Percentiles rank a stretch among this genome's conserved stretches.
Evolutionary conservation across 2,797 vertebrate genomes (phyloP).

Genomic region (Pangasius sanitwongsei): DNA sequence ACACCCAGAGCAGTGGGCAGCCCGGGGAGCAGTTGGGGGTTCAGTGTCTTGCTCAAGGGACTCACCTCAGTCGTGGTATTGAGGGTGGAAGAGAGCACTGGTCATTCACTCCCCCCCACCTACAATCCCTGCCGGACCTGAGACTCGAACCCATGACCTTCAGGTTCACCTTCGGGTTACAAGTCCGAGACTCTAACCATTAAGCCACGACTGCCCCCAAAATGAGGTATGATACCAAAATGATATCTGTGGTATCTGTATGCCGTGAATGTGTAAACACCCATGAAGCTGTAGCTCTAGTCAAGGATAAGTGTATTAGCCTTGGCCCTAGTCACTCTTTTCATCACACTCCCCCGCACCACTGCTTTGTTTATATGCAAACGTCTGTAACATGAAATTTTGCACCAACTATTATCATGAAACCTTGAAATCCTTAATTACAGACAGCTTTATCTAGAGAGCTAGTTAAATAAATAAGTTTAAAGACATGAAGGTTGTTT

Average conservation of each 20-base stretch:
- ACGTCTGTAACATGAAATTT: background rate
- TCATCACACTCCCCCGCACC: constrained; percentile 6
- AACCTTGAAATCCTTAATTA: constrained; percentile 25
- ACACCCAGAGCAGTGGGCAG: no score
- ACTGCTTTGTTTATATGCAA: constrained; percentile 1
- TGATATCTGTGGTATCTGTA: background rate
- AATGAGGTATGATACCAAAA: no score
- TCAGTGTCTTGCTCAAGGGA: no score
- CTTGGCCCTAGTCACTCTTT: constrained; percentile 1
- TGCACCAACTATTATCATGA: background rate
- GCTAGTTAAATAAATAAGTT: background rate
- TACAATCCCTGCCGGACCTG: no score
- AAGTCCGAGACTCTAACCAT: no score
- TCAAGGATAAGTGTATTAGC: constrained; percentile 33
- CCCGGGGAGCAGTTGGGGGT: no score
- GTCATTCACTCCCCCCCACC: no score
- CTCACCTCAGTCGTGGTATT: no score
- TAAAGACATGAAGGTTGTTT: constrained; percentile 1
- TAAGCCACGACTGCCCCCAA: no score
- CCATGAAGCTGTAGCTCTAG: constrained; percentile 31
- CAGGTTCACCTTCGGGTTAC: no score
- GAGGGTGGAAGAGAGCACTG: no score
- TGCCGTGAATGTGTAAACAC: constrained; percentile 30
- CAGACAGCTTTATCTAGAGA: background rate
- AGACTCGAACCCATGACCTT: no score